phyloP scores from a whole-genome alignment of 2,888 invertebrate genomes.

The Netelia fuscicornis region DNA sequence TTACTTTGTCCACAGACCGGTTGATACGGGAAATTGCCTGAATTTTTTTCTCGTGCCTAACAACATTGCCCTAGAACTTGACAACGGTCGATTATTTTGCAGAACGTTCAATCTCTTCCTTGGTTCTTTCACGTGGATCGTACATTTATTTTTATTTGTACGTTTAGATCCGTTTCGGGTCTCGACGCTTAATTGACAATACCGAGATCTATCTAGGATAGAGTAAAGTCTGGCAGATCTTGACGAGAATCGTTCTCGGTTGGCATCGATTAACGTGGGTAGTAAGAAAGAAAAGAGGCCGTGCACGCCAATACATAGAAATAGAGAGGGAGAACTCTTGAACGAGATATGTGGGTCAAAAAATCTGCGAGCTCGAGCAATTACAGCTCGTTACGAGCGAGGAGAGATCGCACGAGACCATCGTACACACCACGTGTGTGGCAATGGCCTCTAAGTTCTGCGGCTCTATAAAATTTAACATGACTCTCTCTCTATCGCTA shows the following conservation, averaged over 20 bases:
- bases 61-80: constrained; percentile 16
- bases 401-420: constrained; percentile 73
- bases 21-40: constrained; percentile 50
- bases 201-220: not conserved
- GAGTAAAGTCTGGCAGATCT: not conserved
- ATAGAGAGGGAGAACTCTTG: constrained; percentile 53
- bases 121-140: not conserved
- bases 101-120: constrained; percentile 10
- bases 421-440: constrained; percentile 74
- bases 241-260: not conserved
- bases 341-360: constrained; percentile 72
- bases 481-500: constrained; percentile 58
- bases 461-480: constrained; percentile 61
- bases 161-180: constrained; percentile 12
- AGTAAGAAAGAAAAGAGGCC: constrained; percentile 23
- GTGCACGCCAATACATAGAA: constrained; percentile 12
- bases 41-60: constrained; percentile 21
- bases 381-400: constrained; percentile 75
- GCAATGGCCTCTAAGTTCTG: constrained; percentile 71
- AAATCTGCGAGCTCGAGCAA: constrained; percentile 74
- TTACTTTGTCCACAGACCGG: constrained; percentile 40
- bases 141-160: not conserved
- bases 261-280: constrained; percentile 39
- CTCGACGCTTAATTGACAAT: not conserved
- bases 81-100: constrained; percentile 37